phyloP scores from a whole-genome alignment of 2,888 invertebrate genomes.

The Eristalis tenax region DNA sequence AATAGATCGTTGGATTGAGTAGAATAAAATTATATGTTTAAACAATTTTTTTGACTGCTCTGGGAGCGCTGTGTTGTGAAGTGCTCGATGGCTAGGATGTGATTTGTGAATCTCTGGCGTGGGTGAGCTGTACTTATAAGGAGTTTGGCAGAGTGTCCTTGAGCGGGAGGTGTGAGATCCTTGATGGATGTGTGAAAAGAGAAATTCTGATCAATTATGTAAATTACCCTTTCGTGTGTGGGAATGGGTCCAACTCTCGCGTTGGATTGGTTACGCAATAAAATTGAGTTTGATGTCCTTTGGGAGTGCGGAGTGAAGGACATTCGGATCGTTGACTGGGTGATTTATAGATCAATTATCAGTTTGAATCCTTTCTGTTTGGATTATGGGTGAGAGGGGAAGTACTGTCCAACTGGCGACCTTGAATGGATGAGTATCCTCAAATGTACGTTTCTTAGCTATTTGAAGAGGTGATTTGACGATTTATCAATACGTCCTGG shows the following conservation, averaged over 20 bases:
- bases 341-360: background rate
- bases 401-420: background rate
- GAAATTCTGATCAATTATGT: conserved; percentile 44
- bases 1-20: conserved; percentile 13
- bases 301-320: background rate
- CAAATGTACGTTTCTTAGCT: too few species aligned
- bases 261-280: conserved; percentile 27
- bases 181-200: conserved; percentile 59
- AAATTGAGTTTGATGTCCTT: background rate
- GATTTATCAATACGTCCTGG: too few species aligned
- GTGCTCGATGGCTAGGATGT: background rate
- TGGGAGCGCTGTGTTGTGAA: background rate
- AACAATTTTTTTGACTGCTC: background rate
- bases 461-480: too few species aligned
- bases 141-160: conserved; percentile 26
- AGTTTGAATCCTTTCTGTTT: background rate
- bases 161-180: conserved; percentile 3
- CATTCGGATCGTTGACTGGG: background rate
- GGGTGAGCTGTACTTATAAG: conserved; percentile 25
- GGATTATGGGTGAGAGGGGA: background rate
- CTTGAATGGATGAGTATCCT: background rate
- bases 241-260: background rate
- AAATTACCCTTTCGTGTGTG: conserved; percentile 20
- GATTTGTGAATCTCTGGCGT: background rate
- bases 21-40: background rate